Conservation (phyloP, 1,140 invertebrate species). For the Gonioctena quinquepunctata region DNA sequence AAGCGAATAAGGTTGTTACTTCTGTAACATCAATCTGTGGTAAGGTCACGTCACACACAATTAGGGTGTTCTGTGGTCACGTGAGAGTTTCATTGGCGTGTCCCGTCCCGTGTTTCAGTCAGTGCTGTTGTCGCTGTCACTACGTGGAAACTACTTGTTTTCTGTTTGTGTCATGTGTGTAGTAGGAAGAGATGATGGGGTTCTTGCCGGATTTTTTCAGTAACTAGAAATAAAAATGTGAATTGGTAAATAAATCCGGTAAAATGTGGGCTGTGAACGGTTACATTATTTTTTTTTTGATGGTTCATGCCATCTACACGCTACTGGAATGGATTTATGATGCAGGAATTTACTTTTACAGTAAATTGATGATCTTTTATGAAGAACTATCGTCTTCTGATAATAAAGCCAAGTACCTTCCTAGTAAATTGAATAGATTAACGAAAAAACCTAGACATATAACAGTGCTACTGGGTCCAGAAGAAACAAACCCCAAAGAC, state of each 20-base stretch:
- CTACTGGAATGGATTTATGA: slow-evolving; percentile 24
- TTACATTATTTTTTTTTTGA: slow-evolving; percentile 29
- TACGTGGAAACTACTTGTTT: too few relatives aligned
- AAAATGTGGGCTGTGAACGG: slow-evolving; percentile 16
- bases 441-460: slow-evolving; percentile 58
- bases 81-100: too few relatives aligned
- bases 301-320: slow-evolving; percentile 32
- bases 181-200: neutral
- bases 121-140: too few relatives aligned
- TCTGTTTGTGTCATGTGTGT: neutral
- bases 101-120: too few relatives aligned
- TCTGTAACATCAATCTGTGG: too few relatives aligned
- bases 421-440: slow-evolving; percentile 24
- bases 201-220: neutral
- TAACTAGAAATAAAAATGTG: neutral
- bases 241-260: neutral
- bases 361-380: slow-evolving; percentile 29
- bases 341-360: slow-evolving; percentile 5
- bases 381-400: slow-evolving; percentile 21
- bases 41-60: too few relatives aligned
- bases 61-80: too few relatives aligned
- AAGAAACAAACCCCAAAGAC: slow-evolving; percentile 57
- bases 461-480: slow-evolving; percentile 58
- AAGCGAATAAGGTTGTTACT: too few relatives aligned
- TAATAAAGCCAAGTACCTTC: slow-evolving; percentile 11